Base-by-base conservation (phyloP, 2,888 invertebrate genomes). In the Slavum lentiscoides region DNA sequence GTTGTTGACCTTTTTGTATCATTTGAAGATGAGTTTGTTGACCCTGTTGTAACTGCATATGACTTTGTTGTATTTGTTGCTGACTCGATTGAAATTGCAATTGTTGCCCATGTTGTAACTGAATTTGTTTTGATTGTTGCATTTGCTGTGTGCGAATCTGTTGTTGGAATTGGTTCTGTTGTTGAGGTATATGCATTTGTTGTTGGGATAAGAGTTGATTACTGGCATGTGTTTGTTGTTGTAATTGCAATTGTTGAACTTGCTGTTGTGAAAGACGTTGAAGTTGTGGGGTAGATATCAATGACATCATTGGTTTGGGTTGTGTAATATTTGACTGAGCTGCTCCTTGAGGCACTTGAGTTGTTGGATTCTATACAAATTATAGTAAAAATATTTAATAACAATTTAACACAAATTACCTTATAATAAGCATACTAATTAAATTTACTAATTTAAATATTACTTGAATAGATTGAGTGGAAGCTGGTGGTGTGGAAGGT, bases 61-160 rank as follows among this genome's bases (percentile, higher is more conserved):
- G 80, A 55, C 64, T 70, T 72, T 67, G 76, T 21, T 72, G 82
- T 30, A 49, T 81, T 61, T 68, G 83, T 73, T 72, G 84, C 84
- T 82, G 82, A 53, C 62, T 82, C 87, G 88, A 68, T 87, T 88
- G 43, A 81, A 83, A 84, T 80, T 84, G 85, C 85, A 83, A 84
- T 61, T 83, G 83, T 74, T 83, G 83, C 64, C 81, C 82, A 61
- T 85, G 85, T 74, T 85, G 85, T 68, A 85, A 85, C 61, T 85
- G 83, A 64, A 82, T 83, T 73, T 82, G 83, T 55, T 82, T 83
- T 43, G 87, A 84, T 83, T 83, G 84, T 81, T 81, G 84, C 82
- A 88, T 88, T 81, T 88, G 88, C 83, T 88, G 88, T 0, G 88
- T 88, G 83, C 89, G 88, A 83, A 88, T 89, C 75, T 88, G 88